Evolutionary conservation across 2,797 vertebrate species (phyloP).

Genomic region (Sebastolobus alascanus): DNA sequence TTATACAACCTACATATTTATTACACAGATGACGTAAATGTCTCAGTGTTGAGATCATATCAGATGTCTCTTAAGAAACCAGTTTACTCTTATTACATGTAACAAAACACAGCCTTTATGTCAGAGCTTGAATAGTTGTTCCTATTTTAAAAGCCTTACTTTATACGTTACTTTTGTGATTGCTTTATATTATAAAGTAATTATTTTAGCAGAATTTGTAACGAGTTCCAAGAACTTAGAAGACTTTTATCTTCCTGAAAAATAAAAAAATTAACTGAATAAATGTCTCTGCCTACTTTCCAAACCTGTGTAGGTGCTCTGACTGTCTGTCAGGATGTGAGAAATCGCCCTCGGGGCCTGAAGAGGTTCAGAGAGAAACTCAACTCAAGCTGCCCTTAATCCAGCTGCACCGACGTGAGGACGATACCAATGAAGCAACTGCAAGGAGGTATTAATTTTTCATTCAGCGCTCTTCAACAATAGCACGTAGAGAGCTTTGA

Average conservation of each 20-base stretch:
- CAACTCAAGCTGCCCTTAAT: conserved; percentile 54
- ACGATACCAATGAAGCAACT: conserved; percentile 46
- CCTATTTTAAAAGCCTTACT: not conserved
- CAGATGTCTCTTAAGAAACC: conserved; percentile 9
- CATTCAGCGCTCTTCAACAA: conserved; percentile 27
- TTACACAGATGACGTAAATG: not conserved
- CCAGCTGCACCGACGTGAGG: conserved; percentile 60
- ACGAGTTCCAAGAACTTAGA: not conserved
- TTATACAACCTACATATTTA: conserved; percentile 3
- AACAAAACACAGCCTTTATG: not conserved
- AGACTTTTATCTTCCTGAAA: not conserved
- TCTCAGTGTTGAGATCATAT: conserved; percentile 25
- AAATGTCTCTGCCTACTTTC: not conserved
- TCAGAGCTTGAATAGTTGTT: not conserved
- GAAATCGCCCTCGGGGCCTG: conserved; percentile 30
- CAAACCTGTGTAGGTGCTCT: conserved; percentile 22
- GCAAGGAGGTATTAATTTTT: conserved; percentile 47
- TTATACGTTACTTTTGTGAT: not conserved
- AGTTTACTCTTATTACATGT: conserved; percentile 10
- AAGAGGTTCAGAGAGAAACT: conserved; percentile 59
- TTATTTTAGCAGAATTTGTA: not conserved
- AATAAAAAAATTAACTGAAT: not conserved
- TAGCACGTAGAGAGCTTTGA: not conserved
- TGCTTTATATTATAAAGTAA: no score
- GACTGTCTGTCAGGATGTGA: conserved; percentile 29